These are phyloP conservation scores for Plotosus lineatus DNA, from an alignment of 2,113 vertebrate genomes.

Conservation along the genomic window DNA sequence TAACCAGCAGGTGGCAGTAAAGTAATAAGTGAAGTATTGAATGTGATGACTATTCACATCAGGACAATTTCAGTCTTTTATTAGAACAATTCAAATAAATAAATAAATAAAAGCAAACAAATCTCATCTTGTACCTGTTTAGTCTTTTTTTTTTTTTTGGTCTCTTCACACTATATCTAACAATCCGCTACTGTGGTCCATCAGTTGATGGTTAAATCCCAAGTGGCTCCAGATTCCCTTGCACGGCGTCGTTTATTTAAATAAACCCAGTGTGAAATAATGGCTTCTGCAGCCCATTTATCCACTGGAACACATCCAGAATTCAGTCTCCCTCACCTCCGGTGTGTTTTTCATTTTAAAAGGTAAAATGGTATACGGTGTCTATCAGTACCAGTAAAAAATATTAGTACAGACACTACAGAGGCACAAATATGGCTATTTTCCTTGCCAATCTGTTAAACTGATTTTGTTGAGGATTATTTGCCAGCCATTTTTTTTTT, in stretches of 20 bases:
- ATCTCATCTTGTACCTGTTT: background rate
- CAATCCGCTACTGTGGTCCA: background rate
- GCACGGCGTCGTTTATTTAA: background rate
- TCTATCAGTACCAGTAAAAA: background rate
- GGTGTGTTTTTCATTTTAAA: background rate
- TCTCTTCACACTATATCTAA: background rate
- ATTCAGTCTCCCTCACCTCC: background rate
- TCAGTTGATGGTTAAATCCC: background rate
- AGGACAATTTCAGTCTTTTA: slow-evolving; percentile 40
- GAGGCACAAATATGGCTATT: slow-evolving; percentile 34
- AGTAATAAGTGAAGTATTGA: background rate
- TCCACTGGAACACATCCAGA: background rate
- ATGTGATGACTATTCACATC: background rate
- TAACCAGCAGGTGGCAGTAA: slow-evolving; percentile 61
- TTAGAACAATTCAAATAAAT: background rate
- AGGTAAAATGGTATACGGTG: background rate
- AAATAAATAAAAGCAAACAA: slow-evolving; percentile 15
- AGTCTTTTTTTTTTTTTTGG: background rate
- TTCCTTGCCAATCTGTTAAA: slow-evolving; percentile 54
- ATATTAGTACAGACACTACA: slow-evolving; percentile 31
- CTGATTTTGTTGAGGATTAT: slow-evolving; percentile 46
- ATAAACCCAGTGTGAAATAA: slow-evolving; percentile 1
- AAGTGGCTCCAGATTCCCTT: background rate
- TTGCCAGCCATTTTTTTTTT: slow-evolving; percentile 42
- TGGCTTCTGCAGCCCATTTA: background rate